Evolutionary conservation across 2,113 vertebrate species (phyloP), one percentile per base, ranked within the genome.

Genomic region (Cephalopholis sonnerati): DNA sequence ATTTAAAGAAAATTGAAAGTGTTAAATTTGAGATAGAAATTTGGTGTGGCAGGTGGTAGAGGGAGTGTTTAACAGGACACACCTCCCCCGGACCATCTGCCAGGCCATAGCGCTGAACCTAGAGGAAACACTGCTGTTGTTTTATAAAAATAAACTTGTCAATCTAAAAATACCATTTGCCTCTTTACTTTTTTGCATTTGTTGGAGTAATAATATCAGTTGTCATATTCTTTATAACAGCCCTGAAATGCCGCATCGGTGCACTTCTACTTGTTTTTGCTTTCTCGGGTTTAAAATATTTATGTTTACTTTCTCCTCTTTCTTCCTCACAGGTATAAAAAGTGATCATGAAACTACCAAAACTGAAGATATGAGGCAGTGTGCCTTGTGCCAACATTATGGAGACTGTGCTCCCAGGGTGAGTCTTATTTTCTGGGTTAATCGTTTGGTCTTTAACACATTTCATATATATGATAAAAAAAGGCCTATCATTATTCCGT

Each of bases 381-480:
- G 97, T 83, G 94, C 95, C 0, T 92, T 98, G 22, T 98, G 97
- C 73, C 96, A 97, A 61, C 96, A 96, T 46, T 94, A 91, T 20
- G 97, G 97, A 51, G 97, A 98, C 39, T 95, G 93, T 0, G 93
- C 94, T 76, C 95, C 97, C 5, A 94, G 94, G 80, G 97, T 97
- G 89, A 93, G 93, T 82, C 51, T 53, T 25, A 16, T 44, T 44
- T 13, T 3, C 25, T 36, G 3, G 10, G 32, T 62, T 48, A 17
- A 70, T 22, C 12, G 4, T 22, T 53, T 53, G 1, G 18, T 36
- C 18, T 32, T 5, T 3, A 70, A 57, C 36, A 58, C n/a, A 72
- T 64, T 24, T 24, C 24, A 24, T 55, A 55, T 55, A 11, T 65
- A 25, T 13, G n/a, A n/a, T n/a, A 24, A 36, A 16, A 36, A 61